Evolutionary conservation across 2,888 invertebrate genomes (phyloP), one percentile per base, ranked within the genome.

Genomic region (Ariolimax columbianus): DNA sequence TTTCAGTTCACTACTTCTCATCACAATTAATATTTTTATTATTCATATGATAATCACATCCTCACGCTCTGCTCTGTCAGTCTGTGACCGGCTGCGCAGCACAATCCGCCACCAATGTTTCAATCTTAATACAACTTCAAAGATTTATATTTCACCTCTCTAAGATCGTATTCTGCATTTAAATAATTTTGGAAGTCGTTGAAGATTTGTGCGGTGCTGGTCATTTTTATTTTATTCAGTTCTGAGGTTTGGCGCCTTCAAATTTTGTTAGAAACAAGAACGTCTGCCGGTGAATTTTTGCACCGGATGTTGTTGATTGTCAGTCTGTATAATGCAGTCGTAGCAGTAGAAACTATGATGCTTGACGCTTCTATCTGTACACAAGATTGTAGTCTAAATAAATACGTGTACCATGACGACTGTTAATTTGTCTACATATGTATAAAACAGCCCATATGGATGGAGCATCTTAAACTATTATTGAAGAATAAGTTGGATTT

Each of bases 131-230:
- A n/a, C n/a, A n/a, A n/a, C n/a, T n/a, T n/a, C n/a, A n/a, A n/a
- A n/a, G n/a, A n/a, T n/a, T n/a, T n/a, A n/a, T n/a, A n/a, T n/a
- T 14, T 88, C 94, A 97, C 97, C 95, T 97, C 97, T 87, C 97
- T 95, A 68, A 96, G 93, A 92, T 97, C 96, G 93, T 97, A 97
- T 91, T 98, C 97, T 26, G 95, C 95, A 90, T 96, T 96, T 55
- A 98, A 95, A 93, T 96, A 95, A 87, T 96, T 96, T 92, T 97
- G 97, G 93, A 97, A 97, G 40, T 87, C 66, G 26, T 78, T 78
- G 68, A 87, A 87, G 9, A 86, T 84, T 43, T 84, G 70, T 33
- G 78, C 63, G 14, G 72, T 78, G 47, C 72, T 70, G 59, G 33
- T 43, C 70, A 73, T 63, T 26, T 11, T 73, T 43, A 26, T n/a